Percentiles rank a stretch among this genome's conserved stretches.
These are phyloP conservation scores for Tineola bisselliella DNA, from an alignment of 2,888 invertebrate species.

Conservation along the genomic window DNA sequence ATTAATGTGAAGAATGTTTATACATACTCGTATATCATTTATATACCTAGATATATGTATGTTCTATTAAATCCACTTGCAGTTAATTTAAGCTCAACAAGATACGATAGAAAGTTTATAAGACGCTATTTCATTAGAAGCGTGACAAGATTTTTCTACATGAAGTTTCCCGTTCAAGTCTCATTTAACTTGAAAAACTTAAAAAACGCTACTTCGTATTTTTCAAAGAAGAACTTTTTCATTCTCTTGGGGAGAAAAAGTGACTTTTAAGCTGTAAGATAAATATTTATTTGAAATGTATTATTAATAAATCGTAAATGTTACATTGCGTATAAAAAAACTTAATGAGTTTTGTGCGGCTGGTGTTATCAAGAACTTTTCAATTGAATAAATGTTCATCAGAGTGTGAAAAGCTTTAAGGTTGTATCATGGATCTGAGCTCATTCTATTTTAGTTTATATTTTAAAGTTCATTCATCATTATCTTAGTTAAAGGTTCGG, in stretches of 20 bases:
- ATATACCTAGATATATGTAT: no score
- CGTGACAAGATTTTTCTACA: constrained; percentile 3
- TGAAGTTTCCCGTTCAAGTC: background rate
- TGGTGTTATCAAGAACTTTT: constrained; percentile 17
- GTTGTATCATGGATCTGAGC: background rate
- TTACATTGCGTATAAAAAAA: background rate
- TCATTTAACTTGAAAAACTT: background rate
- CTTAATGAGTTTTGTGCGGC: background rate
- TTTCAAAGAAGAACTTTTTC: background rate
- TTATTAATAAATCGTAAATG: no score
- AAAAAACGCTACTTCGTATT: background rate
- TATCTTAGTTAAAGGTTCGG: background rate
- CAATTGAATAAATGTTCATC: constrained; percentile 19
- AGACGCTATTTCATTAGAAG: background rate
- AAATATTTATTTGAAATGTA: no score
- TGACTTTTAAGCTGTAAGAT: no score
- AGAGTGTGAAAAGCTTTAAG: constrained; percentile 18
- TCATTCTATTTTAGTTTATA: background rate
- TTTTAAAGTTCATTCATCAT: background rate
- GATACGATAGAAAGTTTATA: background rate
- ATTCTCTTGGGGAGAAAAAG: constrained; percentile 8
- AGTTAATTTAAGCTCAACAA: background rate
- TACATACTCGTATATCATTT: no score
- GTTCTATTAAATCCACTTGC: no score
- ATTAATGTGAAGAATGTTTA: no score